phyloP scores from a whole-genome alignment of 2,113 vertebrate species.

The Gadus macrocephalus region DNA sequence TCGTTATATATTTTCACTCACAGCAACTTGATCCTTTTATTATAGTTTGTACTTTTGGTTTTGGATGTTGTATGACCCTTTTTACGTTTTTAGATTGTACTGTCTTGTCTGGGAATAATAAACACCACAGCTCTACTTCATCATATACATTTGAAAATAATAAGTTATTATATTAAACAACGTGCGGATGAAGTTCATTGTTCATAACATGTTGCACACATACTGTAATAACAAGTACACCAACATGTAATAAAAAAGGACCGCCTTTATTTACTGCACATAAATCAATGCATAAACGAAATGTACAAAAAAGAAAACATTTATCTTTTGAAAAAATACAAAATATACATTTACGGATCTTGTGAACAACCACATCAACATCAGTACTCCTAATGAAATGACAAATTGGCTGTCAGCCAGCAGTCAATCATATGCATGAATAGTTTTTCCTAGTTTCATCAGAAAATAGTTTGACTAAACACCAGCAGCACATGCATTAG shows the following conservation, averaged over 20 bases:
- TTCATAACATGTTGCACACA: too few relatives aligned
- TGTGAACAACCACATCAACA: constrained; percentile 48
- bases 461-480: constrained; percentile 10
- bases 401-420: constrained; percentile 20
- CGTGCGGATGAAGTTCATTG: too few relatives aligned
- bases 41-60: too few relatives aligned
- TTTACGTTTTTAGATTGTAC: too few relatives aligned
- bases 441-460: background rate
- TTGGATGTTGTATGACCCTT: too few relatives aligned
- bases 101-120: too few relatives aligned
- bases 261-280: constrained; percentile 63
- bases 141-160: too few relatives aligned
- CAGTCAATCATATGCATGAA: constrained; percentile 19
- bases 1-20: too few relatives aligned
- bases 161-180: too few relatives aligned
- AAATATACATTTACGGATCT: constrained; percentile 68
- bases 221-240: background rate
- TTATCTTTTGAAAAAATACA: constrained; percentile 59
- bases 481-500: constrained; percentile 36
- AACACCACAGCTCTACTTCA: too few relatives aligned
- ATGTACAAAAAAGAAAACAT: constrained; percentile 42
- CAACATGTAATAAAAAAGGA: constrained; percentile 44
- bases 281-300: constrained; percentile 57
- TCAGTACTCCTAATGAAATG: constrained; percentile 16
- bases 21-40: too few relatives aligned